Conservation (phyloP, 2,797 vertebrate genomes). For the Peromyscus aztecus region DNA sequence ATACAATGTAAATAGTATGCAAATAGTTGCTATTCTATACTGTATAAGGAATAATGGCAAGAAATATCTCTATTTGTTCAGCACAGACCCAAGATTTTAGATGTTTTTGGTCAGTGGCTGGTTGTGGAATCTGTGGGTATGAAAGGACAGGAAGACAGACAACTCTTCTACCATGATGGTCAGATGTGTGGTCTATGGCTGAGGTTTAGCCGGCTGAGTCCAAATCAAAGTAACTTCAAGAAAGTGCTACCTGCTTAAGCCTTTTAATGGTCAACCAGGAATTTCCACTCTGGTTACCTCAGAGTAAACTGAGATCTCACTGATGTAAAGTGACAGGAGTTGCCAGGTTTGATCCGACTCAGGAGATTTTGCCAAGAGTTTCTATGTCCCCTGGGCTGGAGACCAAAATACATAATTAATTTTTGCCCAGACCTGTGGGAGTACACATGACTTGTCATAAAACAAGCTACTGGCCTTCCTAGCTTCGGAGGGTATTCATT, state of each 20-base stretch:
- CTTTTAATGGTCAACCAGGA: constrained; percentile 58
- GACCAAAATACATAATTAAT: constrained; percentile 72
- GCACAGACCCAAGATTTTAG: neutral
- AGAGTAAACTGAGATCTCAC: constrained; percentile 79
- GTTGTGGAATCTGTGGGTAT: neutral
- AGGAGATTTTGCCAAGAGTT: constrained; percentile 70
- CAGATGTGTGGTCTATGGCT: neutral
- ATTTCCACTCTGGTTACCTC: constrained; percentile 63
- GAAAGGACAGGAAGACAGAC: neutral
- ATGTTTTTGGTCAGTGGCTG: neutral
- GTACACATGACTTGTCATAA: constrained; percentile 54
- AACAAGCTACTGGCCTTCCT: constrained; percentile 59
- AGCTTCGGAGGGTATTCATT: neutral
- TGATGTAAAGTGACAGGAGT: constrained; percentile 78
- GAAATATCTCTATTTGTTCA: neutral
- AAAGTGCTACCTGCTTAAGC: constrained; percentile 56
- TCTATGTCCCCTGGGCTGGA: constrained; percentile 73
- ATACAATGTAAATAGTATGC: neutral
- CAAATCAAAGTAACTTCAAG: constrained; percentile 47
- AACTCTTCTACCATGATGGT: neutral
- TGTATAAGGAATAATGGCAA: neutral
- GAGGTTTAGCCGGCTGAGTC: constrained; percentile 24
- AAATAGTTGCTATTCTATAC: neutral
- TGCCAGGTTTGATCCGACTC: constrained; percentile 74
- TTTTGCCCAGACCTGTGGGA: constrained; percentile 37